Conservation (phyloP, 1,140 invertebrate species). For the Oedothorax gibbosus region DNA sequence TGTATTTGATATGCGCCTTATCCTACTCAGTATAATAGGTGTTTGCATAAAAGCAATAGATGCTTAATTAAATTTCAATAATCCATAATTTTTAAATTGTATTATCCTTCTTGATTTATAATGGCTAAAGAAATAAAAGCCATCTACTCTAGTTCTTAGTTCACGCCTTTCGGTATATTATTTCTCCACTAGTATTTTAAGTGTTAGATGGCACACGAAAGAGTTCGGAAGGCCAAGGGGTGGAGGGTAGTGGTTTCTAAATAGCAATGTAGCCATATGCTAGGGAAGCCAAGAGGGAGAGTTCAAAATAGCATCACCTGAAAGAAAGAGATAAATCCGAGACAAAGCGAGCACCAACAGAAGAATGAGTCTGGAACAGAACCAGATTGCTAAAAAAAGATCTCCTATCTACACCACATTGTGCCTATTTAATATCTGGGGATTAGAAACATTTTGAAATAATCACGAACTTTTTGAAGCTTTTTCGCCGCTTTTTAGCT, state of each 20-base stretch:
- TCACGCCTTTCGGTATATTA: neutral
- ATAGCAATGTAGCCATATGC: constrained; percentile 56
- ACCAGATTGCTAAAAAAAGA: constrained; percentile 54
- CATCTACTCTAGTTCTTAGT: neutral
- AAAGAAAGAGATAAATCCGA: constrained; percentile 56
- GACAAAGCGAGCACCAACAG: constrained; percentile 47
- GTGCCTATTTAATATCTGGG: constrained; percentile 22
- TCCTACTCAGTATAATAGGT: too few species aligned
- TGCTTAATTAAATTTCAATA: neutral
- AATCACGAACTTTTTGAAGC: too few species aligned
- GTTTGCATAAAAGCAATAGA: too few species aligned
- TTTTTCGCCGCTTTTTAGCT: too few species aligned
- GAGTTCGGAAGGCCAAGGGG: neutral
- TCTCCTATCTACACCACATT: constrained; percentile 18
- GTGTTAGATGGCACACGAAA: constrained; percentile 29
- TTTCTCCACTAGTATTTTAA: neutral
- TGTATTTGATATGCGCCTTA: too few species aligned
- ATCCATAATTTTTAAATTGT: neutral
- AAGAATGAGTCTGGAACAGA: constrained; percentile 51
- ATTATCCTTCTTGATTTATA: too few species aligned
- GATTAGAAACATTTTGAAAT: neutral
- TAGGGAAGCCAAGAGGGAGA: constrained; percentile 38
- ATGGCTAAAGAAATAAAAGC: too few species aligned
- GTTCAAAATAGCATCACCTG: constrained; percentile 52
- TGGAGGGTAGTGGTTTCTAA: constrained; percentile 35